A percentile compares a stretch with the other conserved stretches of the same genome.
These are phyloP conservation scores for Drosophila willistoni DNA, from an alignment of 1,140 invertebrate genomes.

Conservation along the genomic window DNA sequence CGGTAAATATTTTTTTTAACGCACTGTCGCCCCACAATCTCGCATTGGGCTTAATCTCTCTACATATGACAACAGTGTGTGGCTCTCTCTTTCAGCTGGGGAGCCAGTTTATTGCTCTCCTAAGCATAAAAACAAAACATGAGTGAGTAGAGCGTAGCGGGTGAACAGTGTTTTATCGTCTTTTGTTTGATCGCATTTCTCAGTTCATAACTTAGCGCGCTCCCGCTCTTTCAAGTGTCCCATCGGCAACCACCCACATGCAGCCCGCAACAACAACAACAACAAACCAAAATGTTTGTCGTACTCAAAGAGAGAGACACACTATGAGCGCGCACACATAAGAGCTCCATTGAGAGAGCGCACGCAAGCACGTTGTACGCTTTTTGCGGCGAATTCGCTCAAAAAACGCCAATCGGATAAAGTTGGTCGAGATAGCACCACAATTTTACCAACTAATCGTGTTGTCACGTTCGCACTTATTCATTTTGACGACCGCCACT, in stretches of 20 bases:
- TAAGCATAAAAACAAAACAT: constrained; percentile 20
- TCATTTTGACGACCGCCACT: constrained; percentile 34
- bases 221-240: constrained; percentile 3
- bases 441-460: constrained; percentile 32
- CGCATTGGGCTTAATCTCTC: constrained; percentile 6
- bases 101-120: constrained; percentile 5
- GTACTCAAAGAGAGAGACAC: constrained; percentile 11
- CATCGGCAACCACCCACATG: constrained; percentile 37
- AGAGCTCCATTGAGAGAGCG: constrained; percentile 25
- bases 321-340: neutral
- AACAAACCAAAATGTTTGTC: constrained; percentile 50
- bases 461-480: constrained; percentile 42
- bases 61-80: neutral
- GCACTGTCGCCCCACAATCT: constrained; percentile 11
- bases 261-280: constrained; percentile 41
- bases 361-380: constrained; percentile 21
- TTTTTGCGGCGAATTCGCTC: constrained; percentile 73
- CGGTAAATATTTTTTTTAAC: constrained; percentile 24
- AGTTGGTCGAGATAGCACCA: constrained; percentile 43
- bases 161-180: constrained; percentile 3
- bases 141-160: neutral
- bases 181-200: constrained; percentile 11
- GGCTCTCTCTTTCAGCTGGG: neutral
- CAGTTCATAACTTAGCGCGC: constrained; percentile 6
- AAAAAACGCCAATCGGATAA: constrained; percentile 71